These are phyloP conservation scores for Alcedo quadribrachys DNA, from an alignment of 2,797 vertebrate genomes.

Conservation along the genomic window DNA sequence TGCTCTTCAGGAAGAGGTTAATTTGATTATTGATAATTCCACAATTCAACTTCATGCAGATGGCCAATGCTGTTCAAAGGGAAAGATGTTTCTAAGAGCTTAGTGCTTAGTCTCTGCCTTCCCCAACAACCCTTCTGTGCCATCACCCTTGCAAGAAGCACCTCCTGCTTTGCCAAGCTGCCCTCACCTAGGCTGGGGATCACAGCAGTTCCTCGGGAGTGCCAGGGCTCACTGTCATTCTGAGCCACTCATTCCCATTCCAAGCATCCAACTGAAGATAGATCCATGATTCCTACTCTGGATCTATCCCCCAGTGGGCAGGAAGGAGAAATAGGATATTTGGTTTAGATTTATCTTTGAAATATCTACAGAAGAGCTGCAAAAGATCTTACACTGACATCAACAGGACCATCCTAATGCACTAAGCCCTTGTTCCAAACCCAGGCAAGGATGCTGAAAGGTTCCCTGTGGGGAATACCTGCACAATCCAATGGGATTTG, in stretches of 20 bases:
- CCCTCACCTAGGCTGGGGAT: neutral
- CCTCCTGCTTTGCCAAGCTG: neutral
- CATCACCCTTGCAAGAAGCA: neutral
- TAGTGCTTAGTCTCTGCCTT: neutral
- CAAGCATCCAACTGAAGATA: neutral
- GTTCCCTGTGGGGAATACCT: neutral
- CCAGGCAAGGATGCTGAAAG: neutral
- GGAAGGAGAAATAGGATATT: neutral
- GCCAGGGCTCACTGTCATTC: neutral
- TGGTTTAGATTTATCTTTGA: neutral
- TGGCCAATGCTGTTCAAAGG: neutral
- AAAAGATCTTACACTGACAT: neutral
- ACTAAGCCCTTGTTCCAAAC: neutral
- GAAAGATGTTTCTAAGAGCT: neutral
- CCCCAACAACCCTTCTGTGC: neutral
- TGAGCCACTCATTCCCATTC: neutral
- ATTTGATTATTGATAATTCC: neutral
- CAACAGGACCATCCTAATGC: neutral
- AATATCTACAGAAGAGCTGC: neutral
- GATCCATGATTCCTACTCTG: neutral
- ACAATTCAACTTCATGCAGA: neutral
- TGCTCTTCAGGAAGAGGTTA: neutral
- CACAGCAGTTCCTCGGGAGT: neutral
- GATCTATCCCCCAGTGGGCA: neutral
- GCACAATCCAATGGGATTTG: neutral